Conservation (phyloP, 2,888 invertebrate genomes). For the Marronus borbonicus region DNA sequence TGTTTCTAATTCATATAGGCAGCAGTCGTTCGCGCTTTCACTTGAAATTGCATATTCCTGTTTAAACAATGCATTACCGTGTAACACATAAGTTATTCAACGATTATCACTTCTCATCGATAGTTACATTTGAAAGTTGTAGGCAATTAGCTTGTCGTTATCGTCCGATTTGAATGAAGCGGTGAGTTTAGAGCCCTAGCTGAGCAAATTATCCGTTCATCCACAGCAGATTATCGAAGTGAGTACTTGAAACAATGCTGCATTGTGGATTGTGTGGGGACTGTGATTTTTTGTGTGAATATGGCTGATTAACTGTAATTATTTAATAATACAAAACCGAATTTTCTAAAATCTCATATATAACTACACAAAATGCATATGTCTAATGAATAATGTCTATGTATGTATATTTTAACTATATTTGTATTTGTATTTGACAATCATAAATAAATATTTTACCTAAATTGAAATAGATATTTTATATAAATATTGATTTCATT, state of each 20-base stretch:
- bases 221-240: background rate
- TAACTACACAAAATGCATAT: too few relatives aligned
- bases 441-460: too few relatives aligned
- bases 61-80: background rate
- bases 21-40: background rate
- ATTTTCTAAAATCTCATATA: too few relatives aligned
- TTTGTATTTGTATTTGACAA: too few relatives aligned
- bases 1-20: constrained; percentile 20
- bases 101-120: background rate
- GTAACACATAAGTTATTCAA: background rate
- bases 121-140: constrained; percentile 7
- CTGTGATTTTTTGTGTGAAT: background rate
- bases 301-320: background rate
- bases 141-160: constrained; percentile 19
- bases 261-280: background rate
- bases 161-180: constrained; percentile 2
- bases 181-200: background rate
- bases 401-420: too few relatives aligned
- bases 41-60: constrained; percentile 2
- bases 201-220: too few relatives aligned
- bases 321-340: too few relatives aligned
- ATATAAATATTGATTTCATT: too few relatives aligned
- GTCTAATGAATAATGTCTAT: too few relatives aligned
- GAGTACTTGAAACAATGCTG: constrained; percentile 1
- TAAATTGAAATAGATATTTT: too few relatives aligned